Conservation (phyloP, 2,113 vertebrate species). For the Eptesicus fuscus region DNA sequence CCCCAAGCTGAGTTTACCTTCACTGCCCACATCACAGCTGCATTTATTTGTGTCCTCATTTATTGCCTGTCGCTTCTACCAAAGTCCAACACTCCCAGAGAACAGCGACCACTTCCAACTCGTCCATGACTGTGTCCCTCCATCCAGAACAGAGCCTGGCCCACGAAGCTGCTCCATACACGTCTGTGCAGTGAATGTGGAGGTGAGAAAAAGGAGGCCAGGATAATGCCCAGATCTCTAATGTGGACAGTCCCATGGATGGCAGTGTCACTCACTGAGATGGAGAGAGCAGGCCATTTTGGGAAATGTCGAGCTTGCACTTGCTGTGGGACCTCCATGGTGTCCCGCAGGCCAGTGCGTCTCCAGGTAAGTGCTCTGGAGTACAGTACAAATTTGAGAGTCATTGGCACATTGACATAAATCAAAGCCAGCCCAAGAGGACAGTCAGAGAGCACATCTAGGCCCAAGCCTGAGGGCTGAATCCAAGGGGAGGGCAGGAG, state of each 20-base stretch:
- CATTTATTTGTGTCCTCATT: not conserved
- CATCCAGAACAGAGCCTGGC: not conserved
- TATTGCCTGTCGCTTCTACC: not conserved
- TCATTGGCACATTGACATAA: not conserved
- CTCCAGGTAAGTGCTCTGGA: not conserved
- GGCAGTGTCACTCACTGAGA: not conserved
- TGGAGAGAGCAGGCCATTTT: not conserved
- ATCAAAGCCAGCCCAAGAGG: not conserved
- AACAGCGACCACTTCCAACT: not conserved
- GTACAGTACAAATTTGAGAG: not conserved
- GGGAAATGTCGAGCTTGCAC: not conserved
- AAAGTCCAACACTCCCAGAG: not conserved
- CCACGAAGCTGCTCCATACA: not conserved
- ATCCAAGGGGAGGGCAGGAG: not conserved
- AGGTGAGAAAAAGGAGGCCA: not conserved
- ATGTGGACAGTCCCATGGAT: not conserved
- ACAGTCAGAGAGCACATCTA: fast-evolving
- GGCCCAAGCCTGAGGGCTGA: not conserved
- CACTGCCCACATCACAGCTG: not conserved
- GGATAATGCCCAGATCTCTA: not conserved
- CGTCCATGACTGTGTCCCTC: not conserved
- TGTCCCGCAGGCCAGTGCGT: not conserved
- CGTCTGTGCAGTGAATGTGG: fast-evolving
- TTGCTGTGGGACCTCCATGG: not conserved
- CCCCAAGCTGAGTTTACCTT: not conserved